These are phyloP conservation scores for Aphidoletes aphidimyza DNA, from an alignment of 2,888 invertebrate genomes.

Conservation along the genomic window DNA sequence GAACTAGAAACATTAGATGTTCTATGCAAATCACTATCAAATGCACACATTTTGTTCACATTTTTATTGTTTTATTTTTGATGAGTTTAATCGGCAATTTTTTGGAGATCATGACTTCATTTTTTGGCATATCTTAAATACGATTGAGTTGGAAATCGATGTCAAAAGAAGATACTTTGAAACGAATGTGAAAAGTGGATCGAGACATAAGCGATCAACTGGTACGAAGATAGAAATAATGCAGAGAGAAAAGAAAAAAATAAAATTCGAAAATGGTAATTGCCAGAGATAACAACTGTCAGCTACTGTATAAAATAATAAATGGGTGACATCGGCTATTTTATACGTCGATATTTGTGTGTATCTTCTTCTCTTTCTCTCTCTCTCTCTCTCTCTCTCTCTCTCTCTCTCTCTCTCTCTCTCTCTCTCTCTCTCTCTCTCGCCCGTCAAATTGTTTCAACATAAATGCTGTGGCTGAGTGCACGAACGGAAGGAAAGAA, in stretches of 20 bases:
- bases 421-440: not conserved
- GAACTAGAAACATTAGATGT: no score
- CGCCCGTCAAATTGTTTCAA: not conserved
- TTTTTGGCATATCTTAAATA: not conserved
- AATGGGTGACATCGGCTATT: constrained; percentile 53
- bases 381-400: not conserved
- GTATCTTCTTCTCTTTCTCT: not conserved
- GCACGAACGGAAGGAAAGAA: constrained; percentile 43
- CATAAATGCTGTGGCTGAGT: not conserved
- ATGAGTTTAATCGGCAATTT: constrained; percentile 23
- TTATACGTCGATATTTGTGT: not conserved
- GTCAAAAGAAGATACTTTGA: constrained; percentile 13
- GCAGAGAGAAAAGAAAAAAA: not conserved
- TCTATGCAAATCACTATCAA: no score
- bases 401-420: not conserved
- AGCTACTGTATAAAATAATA: constrained; percentile 53
- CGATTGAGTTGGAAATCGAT: not conserved
- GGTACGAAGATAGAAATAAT: not conserved
- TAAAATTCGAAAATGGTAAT: constrained; percentile 50
- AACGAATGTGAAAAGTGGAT: constrained; percentile 33
- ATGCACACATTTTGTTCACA: no score
- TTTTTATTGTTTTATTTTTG: no score
- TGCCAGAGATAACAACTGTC: constrained; percentile 53
- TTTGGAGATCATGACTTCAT: not conserved
- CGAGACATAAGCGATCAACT: constrained; percentile 15